These are phyloP conservation scores for Brachyrhaphis roseni DNA, from an alignment of 2,797 vertebrate genomes.

Conservation along the genomic window DNA sequence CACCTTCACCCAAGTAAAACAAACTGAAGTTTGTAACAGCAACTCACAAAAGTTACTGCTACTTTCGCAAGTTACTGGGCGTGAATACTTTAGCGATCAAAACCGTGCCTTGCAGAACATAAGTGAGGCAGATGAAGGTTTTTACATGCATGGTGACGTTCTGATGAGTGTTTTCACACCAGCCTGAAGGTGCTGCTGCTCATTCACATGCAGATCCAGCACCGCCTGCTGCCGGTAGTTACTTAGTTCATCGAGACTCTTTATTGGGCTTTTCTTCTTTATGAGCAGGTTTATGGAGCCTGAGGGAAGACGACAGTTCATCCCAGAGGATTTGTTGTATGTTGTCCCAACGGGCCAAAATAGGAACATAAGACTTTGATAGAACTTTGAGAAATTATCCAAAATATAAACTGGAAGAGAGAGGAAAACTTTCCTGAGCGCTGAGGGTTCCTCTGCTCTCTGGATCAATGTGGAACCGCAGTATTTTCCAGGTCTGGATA, in stretches of 20 bases:
- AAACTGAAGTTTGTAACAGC: background rate
- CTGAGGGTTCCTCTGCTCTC: background rate
- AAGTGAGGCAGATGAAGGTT: background rate
- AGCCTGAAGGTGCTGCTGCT: constrained; percentile 13
- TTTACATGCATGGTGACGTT: constrained; percentile 16
- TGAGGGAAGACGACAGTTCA: background rate
- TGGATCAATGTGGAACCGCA: background rate
- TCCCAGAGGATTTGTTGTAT: background rate
- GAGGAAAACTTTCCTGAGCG: background rate
- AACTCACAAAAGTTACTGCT: background rate
- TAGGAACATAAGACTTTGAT: background rate
- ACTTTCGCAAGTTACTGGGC: background rate
- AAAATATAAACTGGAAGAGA: background rate
- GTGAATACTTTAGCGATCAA: background rate
- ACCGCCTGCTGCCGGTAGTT: constrained; percentile 20
- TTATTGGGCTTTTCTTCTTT: constrained; percentile 14
- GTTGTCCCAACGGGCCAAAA: background rate
- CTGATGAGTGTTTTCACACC: constrained; percentile 45
- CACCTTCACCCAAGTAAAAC: background rate
- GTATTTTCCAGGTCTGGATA: background rate
- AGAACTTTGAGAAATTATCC: background rate
- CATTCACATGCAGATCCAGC: constrained; percentile 46
- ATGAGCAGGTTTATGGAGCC: constrained; percentile 5
- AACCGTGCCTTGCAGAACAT: background rate
- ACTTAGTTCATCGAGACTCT: constrained; percentile 38